Percentiles rank a stretch among this genome's conserved stretches.
These are phyloP conservation scores for Macropis europaea DNA, from an alignment of 2,888 invertebrate species.

Conservation along the genomic window DNA sequence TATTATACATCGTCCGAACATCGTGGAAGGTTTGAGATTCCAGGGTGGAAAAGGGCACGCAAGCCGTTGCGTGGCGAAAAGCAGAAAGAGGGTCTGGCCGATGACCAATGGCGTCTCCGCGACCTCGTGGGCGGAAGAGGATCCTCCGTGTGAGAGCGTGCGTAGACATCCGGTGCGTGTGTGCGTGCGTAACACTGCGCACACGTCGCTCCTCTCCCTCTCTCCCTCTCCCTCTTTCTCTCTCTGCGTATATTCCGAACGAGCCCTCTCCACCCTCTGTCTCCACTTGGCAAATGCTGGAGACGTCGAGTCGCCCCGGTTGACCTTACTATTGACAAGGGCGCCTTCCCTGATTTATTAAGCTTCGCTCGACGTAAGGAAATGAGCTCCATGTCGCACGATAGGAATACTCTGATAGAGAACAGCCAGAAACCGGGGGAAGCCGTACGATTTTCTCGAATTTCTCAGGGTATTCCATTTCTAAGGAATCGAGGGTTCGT, in stretches of 20 bases:
- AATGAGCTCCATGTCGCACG: constrained; percentile 49
- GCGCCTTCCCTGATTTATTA: constrained; percentile 64
- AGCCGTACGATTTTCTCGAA: neutral
- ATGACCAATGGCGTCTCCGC: constrained; percentile 33
- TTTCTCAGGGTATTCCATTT: neutral
- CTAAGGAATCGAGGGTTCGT: no score
- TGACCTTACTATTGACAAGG: constrained; percentile 69
- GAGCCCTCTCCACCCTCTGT: constrained; percentile 18
- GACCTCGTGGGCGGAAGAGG: constrained; percentile 31
- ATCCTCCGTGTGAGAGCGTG: constrained; percentile 1
- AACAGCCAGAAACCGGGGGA: neutral
- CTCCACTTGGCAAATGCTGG: constrained; percentile 68
- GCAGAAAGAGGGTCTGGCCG: neutral
- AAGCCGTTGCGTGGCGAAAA: no score
- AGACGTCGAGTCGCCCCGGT: constrained; percentile 66
- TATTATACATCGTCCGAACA: no score
- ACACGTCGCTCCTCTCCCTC: neutral
- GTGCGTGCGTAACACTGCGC: no score
- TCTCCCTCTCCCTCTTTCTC: neutral
- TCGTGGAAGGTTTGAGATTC: no score
- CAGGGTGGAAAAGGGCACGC: no score
- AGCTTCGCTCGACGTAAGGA: constrained; percentile 51
- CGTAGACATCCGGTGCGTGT: constrained; percentile 11
- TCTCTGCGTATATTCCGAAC: neutral
- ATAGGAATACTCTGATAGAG: constrained; percentile 19